Evolutionary conservation across 2,888 invertebrate genomes (phyloP).

Genomic region (Nysson spinosus): DNA sequence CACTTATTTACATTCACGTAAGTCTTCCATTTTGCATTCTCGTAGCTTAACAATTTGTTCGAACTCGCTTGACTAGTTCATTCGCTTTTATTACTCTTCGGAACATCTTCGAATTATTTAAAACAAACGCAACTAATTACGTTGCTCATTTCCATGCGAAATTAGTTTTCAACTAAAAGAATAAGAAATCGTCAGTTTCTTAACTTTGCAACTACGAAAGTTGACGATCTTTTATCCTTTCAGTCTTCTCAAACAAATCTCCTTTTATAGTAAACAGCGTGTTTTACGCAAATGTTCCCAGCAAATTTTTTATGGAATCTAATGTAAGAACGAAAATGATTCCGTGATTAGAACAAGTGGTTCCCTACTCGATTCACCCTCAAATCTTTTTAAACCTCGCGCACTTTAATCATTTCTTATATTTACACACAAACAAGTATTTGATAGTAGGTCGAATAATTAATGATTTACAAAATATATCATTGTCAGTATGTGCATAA

Average conservation of each 20-base stretch:
- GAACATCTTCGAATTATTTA: conserved; percentile 3
- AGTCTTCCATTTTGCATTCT: neutral
- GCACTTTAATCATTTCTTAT: conserved; percentile 6
- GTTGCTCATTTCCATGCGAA: neutral
- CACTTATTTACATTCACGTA: neutral
- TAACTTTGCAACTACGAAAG: neutral
- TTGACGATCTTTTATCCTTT: no score
- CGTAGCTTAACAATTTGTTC: conserved; percentile 21
- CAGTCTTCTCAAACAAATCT: no score
- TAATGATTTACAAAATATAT: conserved; percentile 2
- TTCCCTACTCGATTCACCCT: neutral
- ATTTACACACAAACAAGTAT: conserved; percentile 34
- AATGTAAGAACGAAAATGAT: neutral
- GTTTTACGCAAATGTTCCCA: neutral
- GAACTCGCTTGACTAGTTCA: conserved; percentile 44
- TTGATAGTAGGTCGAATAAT: conserved; percentile 14
- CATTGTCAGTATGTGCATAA: neutral
- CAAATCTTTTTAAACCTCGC: neutral
- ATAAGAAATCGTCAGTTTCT: neutral
- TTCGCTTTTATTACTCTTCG: conserved; percentile 1
- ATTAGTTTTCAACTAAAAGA: no score
- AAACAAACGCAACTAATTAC: neutral
- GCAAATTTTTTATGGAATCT: neutral
- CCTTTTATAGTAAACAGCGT: neutral
- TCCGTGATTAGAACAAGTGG: neutral